Base-by-base conservation (phyloP, 2,113 vertebrate species). In the Myotis brandtii region DNA sequence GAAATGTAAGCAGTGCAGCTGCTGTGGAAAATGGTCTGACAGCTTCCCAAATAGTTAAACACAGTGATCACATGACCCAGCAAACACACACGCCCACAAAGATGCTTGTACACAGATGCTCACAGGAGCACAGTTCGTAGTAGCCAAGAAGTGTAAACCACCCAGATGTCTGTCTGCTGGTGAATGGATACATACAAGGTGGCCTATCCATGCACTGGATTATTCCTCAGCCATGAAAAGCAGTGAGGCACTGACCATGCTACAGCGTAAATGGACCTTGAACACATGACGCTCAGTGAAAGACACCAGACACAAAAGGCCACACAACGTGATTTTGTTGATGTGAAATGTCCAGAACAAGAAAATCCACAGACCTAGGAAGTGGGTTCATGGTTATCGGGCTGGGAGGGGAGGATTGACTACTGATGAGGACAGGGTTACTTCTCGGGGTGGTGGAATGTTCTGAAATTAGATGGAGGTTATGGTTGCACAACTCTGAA, bases 261-360 rank as follows among this genome's bases (percentile, higher is more conserved):
- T 0, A 0, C 27, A 2, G 0, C 0, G 0, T 2, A 34, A 62
- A 14, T 0, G 4, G 50, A 20, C 62, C 84, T 14, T 0, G 18
- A 70, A 16, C 50, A 30, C 20, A 0, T 0, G 2, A 3, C 0
- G 2, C 70, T 46, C 52, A 9, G 69, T 18, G 23, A 77, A 23
- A 80, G 56, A 56, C 2, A 20, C 70, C 62, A 34, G 66, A 13
- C 66, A 50, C 11, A 7, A 2, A n/a, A n/a, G 48, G 81, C 4
- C 25, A 25, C 56, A 9, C 0, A 0, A 4, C 0, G 21, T 25
- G 70, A 20, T 17, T 46, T 30, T 27, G 1, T 16, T 6, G 7
- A 13, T 1, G 23, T 9, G 67, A 34, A 12, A 13, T 4, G 0
- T 54, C 14, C 21, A 14, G 64, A 23, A 20, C 0, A 21, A 32